Evolutionary conservation across 2,797 vertebrate genomes (phyloP), one percentile per base, ranked within the genome.

Genomic region (Leptodactylus fallax): DNA sequence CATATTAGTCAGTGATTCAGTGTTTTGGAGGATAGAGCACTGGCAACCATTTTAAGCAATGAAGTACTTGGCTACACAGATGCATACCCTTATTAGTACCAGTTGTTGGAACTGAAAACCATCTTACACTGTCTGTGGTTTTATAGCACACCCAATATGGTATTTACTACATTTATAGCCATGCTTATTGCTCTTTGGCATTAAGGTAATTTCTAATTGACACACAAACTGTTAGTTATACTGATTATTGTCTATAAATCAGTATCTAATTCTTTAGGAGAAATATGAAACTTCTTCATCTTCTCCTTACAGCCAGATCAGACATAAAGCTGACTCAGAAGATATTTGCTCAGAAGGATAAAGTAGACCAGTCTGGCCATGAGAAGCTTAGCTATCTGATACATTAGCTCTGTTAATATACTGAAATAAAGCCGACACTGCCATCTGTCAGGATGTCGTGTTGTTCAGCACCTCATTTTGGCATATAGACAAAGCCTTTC

Each of bases 361-460:
- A 89, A 83, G 72, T 79, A 63, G 80, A 74, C 80, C 85, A 86
- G 88, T 36, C 88, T 86, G 61, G 14, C 85, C 81, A 87, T 89
- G 88, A 89, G 88, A 71, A 87, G 88, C 88, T 89, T 89, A 89
- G 85, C 85, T 83, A 86, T 89, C 71, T 89, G 88, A 89, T 89
- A 89, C 85, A 67, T 63, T 63, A 74, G 85, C 87, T 86, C 88
- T 89, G 85, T 89, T 89, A 86, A 89, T 87, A 86, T 83, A 71
- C 79, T 86, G 88, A 89, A 89, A 89, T 89, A 83, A 89, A 86
- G 72, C 85, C 81, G 63, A 87, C 80, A 53, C 45, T 83, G 80
- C 88, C 85, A 89, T 89, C 88, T 89, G 88, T 74, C 88, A 89
- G 63, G 63, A 83, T 58, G 80, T 61, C 36, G 85, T 83, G 36